Base-by-base conservation (phyloP, 30 jellyfish, hydroid and myxozoan species). In the Nemopilema nomurai region DNA sequence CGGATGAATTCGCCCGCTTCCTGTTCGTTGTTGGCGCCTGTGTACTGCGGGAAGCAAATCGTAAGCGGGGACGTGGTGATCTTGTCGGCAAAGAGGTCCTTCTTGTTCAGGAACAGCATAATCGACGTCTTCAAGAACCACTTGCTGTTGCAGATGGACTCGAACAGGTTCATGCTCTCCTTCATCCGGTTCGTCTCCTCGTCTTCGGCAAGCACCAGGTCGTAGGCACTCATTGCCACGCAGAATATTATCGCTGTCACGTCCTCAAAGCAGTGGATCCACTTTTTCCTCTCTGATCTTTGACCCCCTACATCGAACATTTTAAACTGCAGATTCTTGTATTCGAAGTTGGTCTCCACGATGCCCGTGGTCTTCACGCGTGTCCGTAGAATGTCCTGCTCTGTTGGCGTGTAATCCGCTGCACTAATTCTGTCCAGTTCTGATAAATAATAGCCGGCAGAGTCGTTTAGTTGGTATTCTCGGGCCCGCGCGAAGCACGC, bases 191-290 rank as follows among this genome's bases (percentile, higher is more conserved):
- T 87, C 31, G 84, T 64, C 33, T 73, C 83, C 27, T 71, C 79
- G 53, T 87, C 96, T 49, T 87, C 99, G 18, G 97, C 95, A 25
- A 90, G 85, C 13, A 95, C 97, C 20, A 90, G 91, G 82, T 95
- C 98, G 79, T 95, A 95, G 23, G 93, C 99, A 74, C 97, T 87
- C 30, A 95, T 89, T 7, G 99, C 90, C 1, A 78, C 91, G 80
- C 85, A 71, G 67, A 69, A 87, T 19, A 87, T 79, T 9, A 87
- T 57, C 13, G 96, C 91, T 19, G 84, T 79, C 41, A 87, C 88
- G 63, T 78, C 96, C 32, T 71, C 96, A 69, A 87, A 87, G 65
- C 88, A 87, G 72, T 78, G 87, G 22, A 79, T 78, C 96, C 96
- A 87, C 65, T 87, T 87, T 73, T 76, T 69, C 50, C 96, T 52